These are phyloP conservation scores for Megalonaias nervosa DNA, from an alignment of 1,140 invertebrate genomes.

Conservation along the genomic window DNA sequence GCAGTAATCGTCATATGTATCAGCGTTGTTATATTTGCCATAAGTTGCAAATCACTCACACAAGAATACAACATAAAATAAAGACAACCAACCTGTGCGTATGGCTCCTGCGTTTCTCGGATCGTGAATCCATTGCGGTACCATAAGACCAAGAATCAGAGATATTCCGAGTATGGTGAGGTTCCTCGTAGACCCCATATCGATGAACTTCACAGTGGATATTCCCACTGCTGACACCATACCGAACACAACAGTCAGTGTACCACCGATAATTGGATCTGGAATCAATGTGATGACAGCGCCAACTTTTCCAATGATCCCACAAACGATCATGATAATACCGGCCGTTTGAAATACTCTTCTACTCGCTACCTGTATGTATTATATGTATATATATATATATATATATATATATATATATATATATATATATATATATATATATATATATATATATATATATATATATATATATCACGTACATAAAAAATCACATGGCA, in stretches of 20 bases:
- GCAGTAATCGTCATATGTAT: too few relatives aligned
- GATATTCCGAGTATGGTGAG: constrained; percentile 89
- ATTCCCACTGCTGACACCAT: constrained; percentile 69
- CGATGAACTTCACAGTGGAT: constrained; percentile 85
- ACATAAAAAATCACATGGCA: too few relatives aligned
- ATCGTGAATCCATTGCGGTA: constrained; percentile 78
- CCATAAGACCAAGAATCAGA: constrained; percentile 84
- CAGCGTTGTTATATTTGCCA: too few relatives aligned
- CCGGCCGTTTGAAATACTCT: constrained; percentile 79
- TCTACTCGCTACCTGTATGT: too few relatives aligned
- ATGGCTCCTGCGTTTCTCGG: neutral
- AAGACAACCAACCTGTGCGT: neutral
- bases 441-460: too few relatives aligned
- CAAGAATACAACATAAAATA: too few relatives aligned
- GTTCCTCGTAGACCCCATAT: constrained; percentile 84
- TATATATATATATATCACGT: too few relatives aligned
- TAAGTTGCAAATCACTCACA: too few relatives aligned
- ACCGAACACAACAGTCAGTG: constrained; percentile 91
- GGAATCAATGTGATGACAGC: constrained; percentile 89
- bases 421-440: too few relatives aligned
- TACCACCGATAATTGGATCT: neutral
- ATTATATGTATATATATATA: too few relatives aligned
- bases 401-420: too few relatives aligned
- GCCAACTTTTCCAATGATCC: constrained; percentile 82
- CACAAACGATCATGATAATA: constrained; percentile 78